Conservation (phyloP, 2,888 invertebrate species). For the Allygus modestus region DNA sequence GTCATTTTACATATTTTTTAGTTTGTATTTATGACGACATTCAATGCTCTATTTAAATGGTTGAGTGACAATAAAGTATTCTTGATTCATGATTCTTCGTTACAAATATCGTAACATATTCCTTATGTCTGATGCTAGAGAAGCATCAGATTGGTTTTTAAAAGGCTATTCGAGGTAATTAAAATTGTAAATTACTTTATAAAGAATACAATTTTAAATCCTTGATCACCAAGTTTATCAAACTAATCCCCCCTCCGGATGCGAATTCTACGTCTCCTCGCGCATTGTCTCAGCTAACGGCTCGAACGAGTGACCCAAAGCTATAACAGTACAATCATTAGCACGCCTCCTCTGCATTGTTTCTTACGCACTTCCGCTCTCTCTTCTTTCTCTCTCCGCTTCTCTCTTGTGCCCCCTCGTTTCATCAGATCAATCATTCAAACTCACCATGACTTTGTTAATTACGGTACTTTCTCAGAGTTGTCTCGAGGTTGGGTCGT, state of each 20-base stretch:
- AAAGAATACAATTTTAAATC: no score
- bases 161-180: no score
- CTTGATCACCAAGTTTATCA: not conserved
- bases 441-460: not conserved
- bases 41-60: no score
- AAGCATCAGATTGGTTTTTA: no score
- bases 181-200: no score
- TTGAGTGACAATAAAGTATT: no score
- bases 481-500: not conserved
- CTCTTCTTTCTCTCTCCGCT: not conserved
- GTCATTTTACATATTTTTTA: no score
- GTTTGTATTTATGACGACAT: no score
- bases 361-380: constrained; percentile 3
- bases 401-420: not conserved
- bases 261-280: not conserved
- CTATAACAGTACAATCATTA: constrained; percentile 48
- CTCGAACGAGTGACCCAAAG: not conserved
- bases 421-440: constrained; percentile 13
- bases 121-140: no score
- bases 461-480: constrained; percentile 4
- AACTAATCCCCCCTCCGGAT: not conserved
- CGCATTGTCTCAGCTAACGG: constrained; percentile 35
- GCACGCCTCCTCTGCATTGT: constrained; percentile 39
- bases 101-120: no score
- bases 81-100: no score